These are phyloP conservation scores for Okapia johnstoni DNA, from an alignment of 2,113 vertebrate genomes.

Conservation along the genomic window DNA sequence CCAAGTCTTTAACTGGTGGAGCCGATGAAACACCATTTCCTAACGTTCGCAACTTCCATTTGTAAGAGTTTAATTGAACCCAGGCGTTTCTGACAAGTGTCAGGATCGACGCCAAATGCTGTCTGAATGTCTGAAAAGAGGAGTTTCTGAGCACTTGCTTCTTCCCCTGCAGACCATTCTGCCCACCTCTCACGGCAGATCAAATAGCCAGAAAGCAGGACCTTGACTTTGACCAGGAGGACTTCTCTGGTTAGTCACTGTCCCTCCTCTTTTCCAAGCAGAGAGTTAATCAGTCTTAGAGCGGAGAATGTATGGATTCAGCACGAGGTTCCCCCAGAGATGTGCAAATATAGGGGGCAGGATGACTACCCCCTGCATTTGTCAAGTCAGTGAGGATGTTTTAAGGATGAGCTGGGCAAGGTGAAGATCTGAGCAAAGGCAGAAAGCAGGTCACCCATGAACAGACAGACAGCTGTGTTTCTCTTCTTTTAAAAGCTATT, in stretches of 20 bases:
- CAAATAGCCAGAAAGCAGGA: not conserved
- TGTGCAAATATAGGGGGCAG: not conserved
- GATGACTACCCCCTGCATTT: accelerated
- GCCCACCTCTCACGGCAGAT: not conserved
- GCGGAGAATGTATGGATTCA: not conserved
- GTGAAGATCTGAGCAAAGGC: not conserved
- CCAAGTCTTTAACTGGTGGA: not conserved
- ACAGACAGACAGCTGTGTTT: not conserved
- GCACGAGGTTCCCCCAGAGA: not conserved
- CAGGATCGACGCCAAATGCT: not conserved
- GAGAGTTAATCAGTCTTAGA: not conserved
- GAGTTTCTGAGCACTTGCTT: not conserved
- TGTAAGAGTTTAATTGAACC: not conserved
- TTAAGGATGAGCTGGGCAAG: not conserved
- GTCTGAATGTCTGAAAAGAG: not conserved
- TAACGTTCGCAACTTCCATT: not conserved
- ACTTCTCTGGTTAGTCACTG: not conserved
- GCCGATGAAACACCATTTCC: not conserved
- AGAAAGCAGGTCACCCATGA: not conserved
- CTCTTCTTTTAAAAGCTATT: not conserved
- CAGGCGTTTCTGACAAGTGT: not conserved
- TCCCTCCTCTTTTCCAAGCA: not conserved
- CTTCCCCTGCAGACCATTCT: not conserved
- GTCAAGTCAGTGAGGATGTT: not conserved
- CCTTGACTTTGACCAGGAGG: not conserved